phyloP scores from a whole-genome alignment of 2,113 vertebrate genomes.

The Perca flavescens region DNA sequence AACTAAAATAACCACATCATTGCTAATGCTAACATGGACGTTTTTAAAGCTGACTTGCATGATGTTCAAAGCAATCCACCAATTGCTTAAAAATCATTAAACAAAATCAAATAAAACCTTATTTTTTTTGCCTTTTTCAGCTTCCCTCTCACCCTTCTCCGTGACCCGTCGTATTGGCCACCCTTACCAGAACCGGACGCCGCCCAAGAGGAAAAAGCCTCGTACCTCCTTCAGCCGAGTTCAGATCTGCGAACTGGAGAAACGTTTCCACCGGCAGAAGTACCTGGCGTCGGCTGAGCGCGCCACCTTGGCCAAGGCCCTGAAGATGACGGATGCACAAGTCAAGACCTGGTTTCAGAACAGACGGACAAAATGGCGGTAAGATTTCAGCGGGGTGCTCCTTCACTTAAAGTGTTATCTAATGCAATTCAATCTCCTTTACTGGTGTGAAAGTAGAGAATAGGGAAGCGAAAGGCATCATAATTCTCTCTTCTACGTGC shows the following conservation, averaged over 20 bases:
- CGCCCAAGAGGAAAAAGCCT: slow-evolving; percentile 98
- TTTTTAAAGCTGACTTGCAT: neutral
- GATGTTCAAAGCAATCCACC: neutral
- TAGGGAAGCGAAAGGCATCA: neutral
- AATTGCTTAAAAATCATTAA: neutral
- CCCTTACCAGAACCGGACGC: slow-evolving; percentile 98
- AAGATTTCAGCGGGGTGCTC: slow-evolving; percentile 42
- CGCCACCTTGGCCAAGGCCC: slow-evolving; percentile 93
- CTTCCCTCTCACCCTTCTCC: slow-evolving; percentile 92
- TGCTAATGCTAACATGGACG: neutral
- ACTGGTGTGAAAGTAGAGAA: neutral
- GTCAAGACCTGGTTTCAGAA: slow-evolving; percentile 99
- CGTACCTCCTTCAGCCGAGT: slow-evolving; percentile 96
- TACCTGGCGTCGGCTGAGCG: slow-evolving; percentile 91
- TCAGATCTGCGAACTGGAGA: slow-evolving; percentile 98
- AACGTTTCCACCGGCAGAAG: slow-evolving; percentile 95
- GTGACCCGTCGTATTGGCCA: slow-evolving; percentile 94
- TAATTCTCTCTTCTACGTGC: neutral
- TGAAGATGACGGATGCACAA: slow-evolving; percentile 98
- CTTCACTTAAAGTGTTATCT: neutral
- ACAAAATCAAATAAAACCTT: neutral
- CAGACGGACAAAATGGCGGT: slow-evolving; percentile 98
- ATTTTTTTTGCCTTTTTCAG: slow-evolving; percentile 69
- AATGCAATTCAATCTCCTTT: neutral
- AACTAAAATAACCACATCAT: neutral